phyloP scores from a whole-genome alignment of 2,797 vertebrate species.

The Nyctibius grandis region DNA sequence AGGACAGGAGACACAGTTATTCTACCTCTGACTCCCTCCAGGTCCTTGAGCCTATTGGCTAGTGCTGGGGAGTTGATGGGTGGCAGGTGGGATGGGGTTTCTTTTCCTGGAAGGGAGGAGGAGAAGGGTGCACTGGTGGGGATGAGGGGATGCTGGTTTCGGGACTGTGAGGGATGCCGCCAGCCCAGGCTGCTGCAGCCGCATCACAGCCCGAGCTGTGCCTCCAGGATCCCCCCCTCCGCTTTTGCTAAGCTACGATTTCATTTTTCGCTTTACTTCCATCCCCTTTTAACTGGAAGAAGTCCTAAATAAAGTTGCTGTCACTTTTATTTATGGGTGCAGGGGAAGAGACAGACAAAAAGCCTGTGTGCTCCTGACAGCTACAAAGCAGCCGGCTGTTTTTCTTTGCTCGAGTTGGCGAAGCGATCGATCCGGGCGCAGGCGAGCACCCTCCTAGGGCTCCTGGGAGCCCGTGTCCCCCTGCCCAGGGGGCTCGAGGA shows the following conservation, averaged over 20 bases:
- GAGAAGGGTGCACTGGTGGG: neutral
- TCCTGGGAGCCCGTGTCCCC: neutral
- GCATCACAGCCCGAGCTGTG: neutral
- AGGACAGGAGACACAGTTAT: neutral
- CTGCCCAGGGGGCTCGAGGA: neutral
- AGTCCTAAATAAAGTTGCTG: constrained; percentile 62
- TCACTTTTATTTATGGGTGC: constrained; percentile 40
- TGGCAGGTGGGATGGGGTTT: neutral
- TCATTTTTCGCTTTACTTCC: constrained; percentile 31
- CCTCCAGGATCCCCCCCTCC: neutral
- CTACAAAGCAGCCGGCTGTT: constrained; percentile 8
- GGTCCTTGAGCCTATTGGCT: fast-evolving
- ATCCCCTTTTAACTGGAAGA: constrained; percentile 29
- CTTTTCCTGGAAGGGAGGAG: neutral
- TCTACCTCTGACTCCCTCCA: neutral
- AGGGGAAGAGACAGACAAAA: constrained; percentile 8
- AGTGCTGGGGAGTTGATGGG: neutral
- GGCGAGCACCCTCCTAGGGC: neutral
- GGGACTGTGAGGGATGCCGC: neutral
- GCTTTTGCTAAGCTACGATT: neutral
- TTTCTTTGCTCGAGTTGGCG: fast-evolving
- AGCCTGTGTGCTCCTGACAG: constrained; percentile 33
- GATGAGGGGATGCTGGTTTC: neutral
- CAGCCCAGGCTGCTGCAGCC: neutral
- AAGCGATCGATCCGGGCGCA: neutral